Conservation (phyloP, 2,113 vertebrate species). For the Meleagris gallopavo region DNA sequence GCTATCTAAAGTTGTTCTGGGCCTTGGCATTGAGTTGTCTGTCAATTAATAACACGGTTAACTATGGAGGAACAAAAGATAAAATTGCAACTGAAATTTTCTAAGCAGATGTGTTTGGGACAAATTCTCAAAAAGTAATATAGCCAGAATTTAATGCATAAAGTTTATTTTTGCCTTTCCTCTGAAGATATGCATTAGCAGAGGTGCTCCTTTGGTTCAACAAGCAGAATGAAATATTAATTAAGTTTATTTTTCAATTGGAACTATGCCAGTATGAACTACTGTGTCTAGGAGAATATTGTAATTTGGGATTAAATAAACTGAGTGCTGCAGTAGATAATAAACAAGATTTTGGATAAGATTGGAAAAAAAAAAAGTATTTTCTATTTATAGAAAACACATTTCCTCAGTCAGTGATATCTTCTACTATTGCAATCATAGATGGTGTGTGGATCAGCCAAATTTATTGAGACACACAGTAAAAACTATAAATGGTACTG, state of each 20-base stretch:
- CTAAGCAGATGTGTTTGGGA: not conserved
- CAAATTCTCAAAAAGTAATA: not conserved
- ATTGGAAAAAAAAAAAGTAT: not conserved
- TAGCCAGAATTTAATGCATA: not conserved
- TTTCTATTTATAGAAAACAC: not conserved
- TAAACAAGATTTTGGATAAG: not conserved
- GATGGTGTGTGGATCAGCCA: not conserved
- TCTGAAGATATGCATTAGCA: not conserved
- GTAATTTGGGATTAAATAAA: not conserved
- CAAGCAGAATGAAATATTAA: not conserved
- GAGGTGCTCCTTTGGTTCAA: not conserved
- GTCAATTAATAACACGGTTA: not conserved
- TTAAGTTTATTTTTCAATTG: not conserved
- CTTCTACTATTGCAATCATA: not conserved
- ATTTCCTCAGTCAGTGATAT: not conserved
- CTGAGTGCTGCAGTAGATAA: not conserved
- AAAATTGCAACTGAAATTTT: not conserved
- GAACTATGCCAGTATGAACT: not conserved
- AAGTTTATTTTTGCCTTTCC: not conserved
- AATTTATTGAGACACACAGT: not conserved
- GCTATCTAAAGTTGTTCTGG: not conserved
- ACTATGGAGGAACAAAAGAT: not conserved
- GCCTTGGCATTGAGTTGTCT: not conserved
- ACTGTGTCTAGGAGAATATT: not conserved
- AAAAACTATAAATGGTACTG: slow-evolving; percentile 10